phyloP scores from a whole-genome alignment of 2,797 vertebrate species.

The Tapera naevia region DNA sequence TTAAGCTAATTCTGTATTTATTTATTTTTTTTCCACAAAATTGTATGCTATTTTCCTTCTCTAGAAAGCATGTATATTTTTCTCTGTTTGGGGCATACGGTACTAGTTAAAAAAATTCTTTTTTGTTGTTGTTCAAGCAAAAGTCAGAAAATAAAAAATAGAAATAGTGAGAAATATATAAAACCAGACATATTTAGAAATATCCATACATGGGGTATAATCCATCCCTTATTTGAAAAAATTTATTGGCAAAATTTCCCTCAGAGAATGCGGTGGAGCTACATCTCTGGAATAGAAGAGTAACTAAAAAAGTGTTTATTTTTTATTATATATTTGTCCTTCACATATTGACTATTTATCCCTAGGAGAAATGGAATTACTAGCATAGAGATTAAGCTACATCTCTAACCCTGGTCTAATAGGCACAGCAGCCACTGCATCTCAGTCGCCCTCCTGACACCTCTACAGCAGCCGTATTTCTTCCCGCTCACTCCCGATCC shows the following conservation, averaged over 20 bases:
- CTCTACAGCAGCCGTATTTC: background rate
- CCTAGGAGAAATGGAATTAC: background rate
- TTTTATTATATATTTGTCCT: background rate
- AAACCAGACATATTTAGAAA: constrained; percentile 39
- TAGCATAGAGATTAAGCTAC: background rate
- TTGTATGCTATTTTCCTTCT: background rate
- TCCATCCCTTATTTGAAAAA: background rate
- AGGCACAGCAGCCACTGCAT: background rate
- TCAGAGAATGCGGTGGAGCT: background rate
- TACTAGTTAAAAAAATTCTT: background rate
- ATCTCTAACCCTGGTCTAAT: background rate
- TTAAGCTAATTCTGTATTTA: background rate
- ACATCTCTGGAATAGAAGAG: background rate
- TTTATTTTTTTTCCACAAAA: background rate
- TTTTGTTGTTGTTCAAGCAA: constrained; percentile 5
- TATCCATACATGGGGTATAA: background rate
- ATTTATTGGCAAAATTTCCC: background rate
- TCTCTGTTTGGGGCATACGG: background rate
- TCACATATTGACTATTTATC: background rate
- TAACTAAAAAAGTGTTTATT: background rate
- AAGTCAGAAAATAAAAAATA: constrained; percentile 52
- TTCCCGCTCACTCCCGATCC: background rate
- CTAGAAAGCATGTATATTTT: background rate
- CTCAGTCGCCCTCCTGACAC: background rate
- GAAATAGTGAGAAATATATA: constrained; percentile 46